Percentiles rank a stretch among this genome's conserved stretches.
phyloP scores from a whole-genome alignment of 2,888 invertebrate genomes.

The Drosophila infuscata region DNA sequence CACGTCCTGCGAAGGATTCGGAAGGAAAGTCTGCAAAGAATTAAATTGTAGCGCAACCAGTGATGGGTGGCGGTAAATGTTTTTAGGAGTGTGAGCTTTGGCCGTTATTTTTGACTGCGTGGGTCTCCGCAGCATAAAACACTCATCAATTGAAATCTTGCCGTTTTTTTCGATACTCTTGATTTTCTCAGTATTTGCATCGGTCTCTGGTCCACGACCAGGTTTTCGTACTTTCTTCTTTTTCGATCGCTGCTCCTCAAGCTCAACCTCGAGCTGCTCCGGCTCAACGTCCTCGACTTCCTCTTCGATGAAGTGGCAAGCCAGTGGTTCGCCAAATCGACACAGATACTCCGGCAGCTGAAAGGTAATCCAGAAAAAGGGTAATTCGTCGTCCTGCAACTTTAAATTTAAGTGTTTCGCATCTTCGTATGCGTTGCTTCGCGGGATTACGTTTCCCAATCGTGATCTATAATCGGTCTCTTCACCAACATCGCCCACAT shows the following conservation, averaged over 20 bases:
- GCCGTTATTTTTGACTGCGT: background rate
- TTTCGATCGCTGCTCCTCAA: background rate
- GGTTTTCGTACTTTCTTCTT: conserved; percentile 7
- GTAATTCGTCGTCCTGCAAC: conserved; percentile 40
- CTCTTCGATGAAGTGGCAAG: conserved; percentile 77
- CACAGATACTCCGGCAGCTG: conserved; percentile 73
- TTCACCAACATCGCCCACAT: background rate
- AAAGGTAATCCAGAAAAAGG: conserved; percentile 74
- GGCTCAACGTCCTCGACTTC: conserved; percentile 35
- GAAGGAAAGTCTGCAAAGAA: rapidly evolving
- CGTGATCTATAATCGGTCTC: background rate
- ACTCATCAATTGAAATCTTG: background rate
- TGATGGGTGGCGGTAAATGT: conserved; percentile 34
- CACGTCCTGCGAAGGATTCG: background rate
- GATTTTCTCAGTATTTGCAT: background rate
- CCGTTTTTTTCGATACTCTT: background rate
- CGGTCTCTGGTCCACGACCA: background rate
- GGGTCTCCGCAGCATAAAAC: background rate
- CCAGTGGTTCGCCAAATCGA: conserved; percentile 74
- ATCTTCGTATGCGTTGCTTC: background rate
- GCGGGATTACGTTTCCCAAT: background rate
- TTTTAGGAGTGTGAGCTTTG: background rate
- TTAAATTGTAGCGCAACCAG: background rate
- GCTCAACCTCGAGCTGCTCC: background rate
- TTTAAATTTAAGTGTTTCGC: conserved; percentile 1